These are phyloP conservation scores for Acronicta psi DNA, from an alignment of 2,888 invertebrate species.

Conservation along the genomic window DNA sequence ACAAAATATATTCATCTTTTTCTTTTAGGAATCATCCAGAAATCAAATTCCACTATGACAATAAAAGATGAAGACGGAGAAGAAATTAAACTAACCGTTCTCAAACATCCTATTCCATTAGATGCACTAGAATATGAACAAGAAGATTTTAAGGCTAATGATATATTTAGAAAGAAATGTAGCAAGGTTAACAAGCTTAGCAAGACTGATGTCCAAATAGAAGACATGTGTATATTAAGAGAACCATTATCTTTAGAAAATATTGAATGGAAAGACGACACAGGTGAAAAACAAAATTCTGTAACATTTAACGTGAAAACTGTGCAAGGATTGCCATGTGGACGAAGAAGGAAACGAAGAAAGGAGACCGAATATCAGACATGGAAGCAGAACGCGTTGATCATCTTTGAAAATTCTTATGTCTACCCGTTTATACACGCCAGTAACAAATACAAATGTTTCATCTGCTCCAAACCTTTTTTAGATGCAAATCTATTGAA, in stretches of 20 bases:
- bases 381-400: constrained; percentile 73
- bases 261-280: constrained; percentile 53
- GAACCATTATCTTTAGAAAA: constrained; percentile 69
- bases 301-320: constrained; percentile 65
- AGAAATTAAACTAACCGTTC: constrained; percentile 67
- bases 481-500: constrained; percentile 66
- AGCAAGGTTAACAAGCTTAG: constrained; percentile 13
- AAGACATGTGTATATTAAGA: constrained; percentile 61
- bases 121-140: constrained; percentile 62
- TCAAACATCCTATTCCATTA: constrained; percentile 72
- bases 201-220: constrained; percentile 12
- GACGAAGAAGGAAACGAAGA: constrained; percentile 40
- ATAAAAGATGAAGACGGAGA: constrained; percentile 72
- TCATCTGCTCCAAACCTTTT: constrained; percentile 69
- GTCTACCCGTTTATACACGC: constrained; percentile 78
- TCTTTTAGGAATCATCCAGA: constrained; percentile 78
- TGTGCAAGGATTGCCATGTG: constrained; percentile 50
- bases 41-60: constrained; percentile 69
- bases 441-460: constrained; percentile 77
- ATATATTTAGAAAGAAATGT: constrained; percentile 17
- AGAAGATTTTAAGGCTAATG: constrained; percentile 41
- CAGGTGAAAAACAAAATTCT: constrained; percentile 36
- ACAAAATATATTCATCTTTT: constrained; percentile 39
- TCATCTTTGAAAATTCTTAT: constrained; percentile 72
- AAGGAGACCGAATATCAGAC: constrained; percentile 43